Evolutionary conservation across 2,113 vertebrate genomes (phyloP).

Genomic region (Petaurus breviceps): DNA sequence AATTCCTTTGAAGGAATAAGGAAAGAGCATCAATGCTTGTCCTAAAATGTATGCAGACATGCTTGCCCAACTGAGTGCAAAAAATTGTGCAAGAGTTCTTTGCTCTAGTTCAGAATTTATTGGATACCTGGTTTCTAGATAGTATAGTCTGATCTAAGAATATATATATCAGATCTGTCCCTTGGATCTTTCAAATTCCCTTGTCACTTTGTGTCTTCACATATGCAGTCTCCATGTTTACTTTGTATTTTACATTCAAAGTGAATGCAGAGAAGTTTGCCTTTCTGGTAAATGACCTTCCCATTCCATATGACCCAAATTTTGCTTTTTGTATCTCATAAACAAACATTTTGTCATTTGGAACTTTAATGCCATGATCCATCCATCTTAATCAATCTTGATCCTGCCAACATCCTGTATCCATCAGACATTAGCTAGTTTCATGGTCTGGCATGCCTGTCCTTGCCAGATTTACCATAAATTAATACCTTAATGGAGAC

Average conservation of each 20-base stretch:
- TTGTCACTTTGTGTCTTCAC: neutral
- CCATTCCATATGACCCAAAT: neutral
- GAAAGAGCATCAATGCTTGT: neutral
- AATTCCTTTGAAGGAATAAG: neutral
- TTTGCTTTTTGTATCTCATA: neutral
- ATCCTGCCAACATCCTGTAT: neutral
- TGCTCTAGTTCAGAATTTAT: neutral
- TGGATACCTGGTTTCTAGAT: neutral
- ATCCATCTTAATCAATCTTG: too few relatives aligned
- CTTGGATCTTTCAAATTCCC: neutral
- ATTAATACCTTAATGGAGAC: neutral
- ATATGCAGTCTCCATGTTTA: neutral
- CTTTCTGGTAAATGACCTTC: neutral
- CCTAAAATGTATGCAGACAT: neutral
- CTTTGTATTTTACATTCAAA: neutral
- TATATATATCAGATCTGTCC: neutral
- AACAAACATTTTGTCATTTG: neutral
- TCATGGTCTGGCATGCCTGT: neutral
- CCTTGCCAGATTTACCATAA: neutral
- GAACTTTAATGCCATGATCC: neutral
- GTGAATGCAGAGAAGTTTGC: neutral
- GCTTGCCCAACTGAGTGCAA: neutral
- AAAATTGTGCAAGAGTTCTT: neutral
- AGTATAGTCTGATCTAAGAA: neutral
- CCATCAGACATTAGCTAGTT: neutral